A percentile compares a stretch with the other conserved stretches of the same genome.
Evolutionary conservation across 2,113 vertebrate species (phyloP).

Genomic region (Alectura lathami): DNA sequence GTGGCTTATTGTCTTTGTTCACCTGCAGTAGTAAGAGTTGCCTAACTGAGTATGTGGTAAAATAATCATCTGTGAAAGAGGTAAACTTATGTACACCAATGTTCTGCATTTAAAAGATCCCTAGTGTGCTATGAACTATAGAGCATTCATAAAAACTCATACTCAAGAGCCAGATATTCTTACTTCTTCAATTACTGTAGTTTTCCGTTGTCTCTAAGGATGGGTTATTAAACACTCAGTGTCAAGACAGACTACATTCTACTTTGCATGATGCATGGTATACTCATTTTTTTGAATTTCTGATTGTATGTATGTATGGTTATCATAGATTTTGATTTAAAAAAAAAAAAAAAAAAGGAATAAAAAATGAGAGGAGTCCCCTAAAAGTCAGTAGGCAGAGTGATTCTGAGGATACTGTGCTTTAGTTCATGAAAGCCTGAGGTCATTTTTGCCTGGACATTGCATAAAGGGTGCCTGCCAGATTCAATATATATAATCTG

Average conservation of each 20-base stretch:
- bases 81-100: conserved; percentile 67
- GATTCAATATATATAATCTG: conserved; percentile 58
- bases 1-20: conserved; percentile 53
- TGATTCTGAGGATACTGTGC: background rate
- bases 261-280: conserved; percentile 11
- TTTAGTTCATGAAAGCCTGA: conserved; percentile 13
- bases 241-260: conserved; percentile 25
- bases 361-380: background rate
- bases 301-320: background rate
- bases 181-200: conserved; percentile 73
- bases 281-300: conserved; percentile 45
- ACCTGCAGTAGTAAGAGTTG: conserved; percentile 65
- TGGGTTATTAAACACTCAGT: conserved; percentile 60
- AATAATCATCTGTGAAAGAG: conserved; percentile 75
- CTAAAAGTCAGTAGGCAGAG: background rate
- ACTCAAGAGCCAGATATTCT: conserved; percentile 66
- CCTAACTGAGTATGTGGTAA: conserved; percentile 60
- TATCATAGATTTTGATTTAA: background rate
- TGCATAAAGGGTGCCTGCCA: conserved; percentile 52
- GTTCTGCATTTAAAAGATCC: conserved; percentile 74
- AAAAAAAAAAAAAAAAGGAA: background rate
- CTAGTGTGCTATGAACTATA: conserved; percentile 62
- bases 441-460: conserved; percentile 49
- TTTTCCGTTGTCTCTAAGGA: conserved; percentile 64
- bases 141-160: conserved; percentile 67